Percentiles rank a stretch among this genome's conserved stretches.
These are phyloP conservation scores for Morelia viridis DNA, from an alignment of 2,797 vertebrate genomes.

Conservation along the genomic window DNA sequence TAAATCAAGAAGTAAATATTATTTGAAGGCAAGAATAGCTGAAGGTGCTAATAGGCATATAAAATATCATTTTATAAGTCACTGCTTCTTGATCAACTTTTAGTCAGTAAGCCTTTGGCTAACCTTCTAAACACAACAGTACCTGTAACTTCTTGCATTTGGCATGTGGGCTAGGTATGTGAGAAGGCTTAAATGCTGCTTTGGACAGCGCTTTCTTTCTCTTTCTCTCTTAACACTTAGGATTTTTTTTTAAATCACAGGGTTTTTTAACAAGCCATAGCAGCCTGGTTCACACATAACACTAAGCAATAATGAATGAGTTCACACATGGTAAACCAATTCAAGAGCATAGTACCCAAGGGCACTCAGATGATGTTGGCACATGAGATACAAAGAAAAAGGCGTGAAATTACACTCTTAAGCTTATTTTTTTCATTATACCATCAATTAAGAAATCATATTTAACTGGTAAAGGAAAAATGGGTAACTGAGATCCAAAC, in stretches of 20 bases:
- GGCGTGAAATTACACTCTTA: background rate
- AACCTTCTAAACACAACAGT: background rate
- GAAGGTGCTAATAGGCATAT: background rate
- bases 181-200: background rate
- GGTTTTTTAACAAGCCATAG: background rate
- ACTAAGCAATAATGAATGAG: background rate
- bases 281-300: background rate
- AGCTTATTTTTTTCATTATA: background rate
- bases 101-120: background rate
- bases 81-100: background rate
- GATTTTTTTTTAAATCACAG: background rate
- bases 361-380: background rate
- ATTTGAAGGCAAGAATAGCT: background rate
- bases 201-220: background rate
- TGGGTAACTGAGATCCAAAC: background rate
- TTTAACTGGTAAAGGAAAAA: slow-evolving; percentile 5
- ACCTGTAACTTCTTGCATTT: background rate
- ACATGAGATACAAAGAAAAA: background rate
- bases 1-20: background rate
- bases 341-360: background rate
- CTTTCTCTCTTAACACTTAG: background rate
- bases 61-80: background rate
- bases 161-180: background rate
- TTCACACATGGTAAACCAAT: background rate
- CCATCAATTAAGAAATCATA: background rate